A percentile compares a stretch with the other conserved stretches of the same genome.
Conservation (phyloP, 2,888 invertebrate species). For the Andrena praecox region DNA sequence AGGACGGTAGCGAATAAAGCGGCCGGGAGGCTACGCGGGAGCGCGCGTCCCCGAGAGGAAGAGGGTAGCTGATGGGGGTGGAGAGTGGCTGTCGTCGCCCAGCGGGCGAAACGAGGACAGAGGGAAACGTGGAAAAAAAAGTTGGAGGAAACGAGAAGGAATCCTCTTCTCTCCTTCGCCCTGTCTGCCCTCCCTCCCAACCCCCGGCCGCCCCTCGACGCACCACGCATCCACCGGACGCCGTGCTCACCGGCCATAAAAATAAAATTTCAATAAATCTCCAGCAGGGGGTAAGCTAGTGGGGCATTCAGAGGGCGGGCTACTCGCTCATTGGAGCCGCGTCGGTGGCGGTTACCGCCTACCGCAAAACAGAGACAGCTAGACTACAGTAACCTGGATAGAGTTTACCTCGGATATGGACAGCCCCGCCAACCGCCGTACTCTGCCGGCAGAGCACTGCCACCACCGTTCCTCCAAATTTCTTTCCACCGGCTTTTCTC, state of each 20-base stretch:
- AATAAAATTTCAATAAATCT: constrained; percentile 86
- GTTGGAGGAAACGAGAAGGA: constrained; percentile 70
- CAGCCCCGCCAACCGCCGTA: constrained; percentile 71
- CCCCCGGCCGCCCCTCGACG: constrained; percentile 18
- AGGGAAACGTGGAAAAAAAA: constrained; percentile 56
- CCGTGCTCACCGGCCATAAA: constrained; percentile 83
- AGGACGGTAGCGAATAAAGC: constrained; percentile 79
- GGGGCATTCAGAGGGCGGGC: constrained; percentile 80
- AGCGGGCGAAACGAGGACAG: constrained; percentile 26
- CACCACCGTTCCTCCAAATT: constrained; percentile 57
- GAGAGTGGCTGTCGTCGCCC: constrained; percentile 15
- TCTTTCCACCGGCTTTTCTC: constrained; percentile 32
- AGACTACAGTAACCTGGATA: constrained; percentile 74
- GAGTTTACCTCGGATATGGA: constrained; percentile 76
- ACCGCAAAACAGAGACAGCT: constrained; percentile 78
- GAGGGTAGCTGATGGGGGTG: constrained; percentile 4
- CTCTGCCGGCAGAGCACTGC: constrained; percentile 49
- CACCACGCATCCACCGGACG: constrained; percentile 58
- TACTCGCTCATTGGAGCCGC: constrained; percentile 79
- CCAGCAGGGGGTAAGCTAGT: constrained; percentile 77
- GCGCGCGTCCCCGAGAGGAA: constrained; percentile 35
- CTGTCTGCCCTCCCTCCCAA: constrained; percentile 69
- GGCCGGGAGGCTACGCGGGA: constrained; percentile 54
- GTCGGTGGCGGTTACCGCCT: constrained; percentile 79
- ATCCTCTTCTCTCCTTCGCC: constrained; percentile 72